Conservation (phyloP, 1,140 invertebrate genomes). For the Conus ventricosus region DNA sequence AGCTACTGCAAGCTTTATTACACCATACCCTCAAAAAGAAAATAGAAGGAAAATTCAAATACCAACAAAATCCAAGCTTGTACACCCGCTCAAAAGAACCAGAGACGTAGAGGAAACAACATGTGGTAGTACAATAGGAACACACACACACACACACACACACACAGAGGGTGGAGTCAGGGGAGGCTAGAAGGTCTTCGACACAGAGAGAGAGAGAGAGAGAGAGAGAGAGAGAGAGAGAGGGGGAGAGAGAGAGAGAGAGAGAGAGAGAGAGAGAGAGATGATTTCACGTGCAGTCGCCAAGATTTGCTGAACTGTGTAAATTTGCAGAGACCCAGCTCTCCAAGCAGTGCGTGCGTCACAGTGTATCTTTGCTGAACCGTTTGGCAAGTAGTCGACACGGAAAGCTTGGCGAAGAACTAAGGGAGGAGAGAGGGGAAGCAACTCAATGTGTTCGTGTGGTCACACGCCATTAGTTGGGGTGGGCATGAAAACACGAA, state of each 20-base stretch:
- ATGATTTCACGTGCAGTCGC: neutral
- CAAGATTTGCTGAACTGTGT: neutral
- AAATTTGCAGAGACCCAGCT: neutral
- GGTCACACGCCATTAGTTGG: too few relatives aligned
- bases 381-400: neutral
- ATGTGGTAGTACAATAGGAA: neutral
- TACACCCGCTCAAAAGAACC: neutral
- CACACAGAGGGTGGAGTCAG: neutral
- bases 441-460: too few relatives aligned
- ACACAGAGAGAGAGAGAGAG: constrained; percentile 36
- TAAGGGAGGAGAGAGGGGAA: neutral
- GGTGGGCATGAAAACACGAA: too few relatives aligned
- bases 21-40: neutral
- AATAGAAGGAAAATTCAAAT: neutral
- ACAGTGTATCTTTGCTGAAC: neutral
- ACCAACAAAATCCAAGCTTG: neutral
- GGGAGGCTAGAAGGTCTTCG: neutral
- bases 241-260: constrained; percentile 20
- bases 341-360: neutral
- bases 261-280: constrained; percentile 36
- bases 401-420: neutral
- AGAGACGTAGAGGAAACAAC: neutral
- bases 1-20: too few relatives aligned
- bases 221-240: constrained; percentile 26
- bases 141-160: too few relatives aligned